These are phyloP conservation scores for Candidula unifasciata DNA, from an alignment of 2,888 invertebrate species.

Conservation along the genomic window DNA sequence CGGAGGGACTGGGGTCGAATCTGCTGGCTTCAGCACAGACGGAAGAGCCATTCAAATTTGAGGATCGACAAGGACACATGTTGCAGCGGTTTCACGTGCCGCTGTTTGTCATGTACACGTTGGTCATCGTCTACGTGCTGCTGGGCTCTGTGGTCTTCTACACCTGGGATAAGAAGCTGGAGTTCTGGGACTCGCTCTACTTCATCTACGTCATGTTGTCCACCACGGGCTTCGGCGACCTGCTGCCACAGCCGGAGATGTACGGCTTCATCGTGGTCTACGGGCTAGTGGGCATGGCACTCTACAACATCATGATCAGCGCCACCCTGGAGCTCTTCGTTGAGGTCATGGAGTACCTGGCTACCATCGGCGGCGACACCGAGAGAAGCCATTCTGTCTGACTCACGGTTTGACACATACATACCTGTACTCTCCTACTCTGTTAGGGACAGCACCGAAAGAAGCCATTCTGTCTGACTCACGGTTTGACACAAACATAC, in stretches of 20 bases:
- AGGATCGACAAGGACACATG: not conserved
- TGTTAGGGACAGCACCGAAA: no score
- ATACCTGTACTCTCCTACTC: no score
- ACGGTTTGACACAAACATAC: no score
- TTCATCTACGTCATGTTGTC: conserved; percentile 41
- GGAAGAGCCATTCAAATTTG: not conserved
- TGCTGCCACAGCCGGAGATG: not conserved
- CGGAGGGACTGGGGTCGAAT: no score
- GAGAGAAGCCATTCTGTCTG: not conserved
- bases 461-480: no score
- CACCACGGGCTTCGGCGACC: conserved; percentile 39
- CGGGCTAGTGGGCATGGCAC: conserved; percentile 6
- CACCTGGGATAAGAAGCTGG: not conserved
- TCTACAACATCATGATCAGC: conserved; percentile 40
- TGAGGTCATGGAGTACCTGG: conserved; percentile 15
- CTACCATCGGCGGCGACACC: not conserved
- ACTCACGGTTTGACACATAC: no score
- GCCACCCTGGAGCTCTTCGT: conserved; percentile 28
- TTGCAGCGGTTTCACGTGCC: not conserved
- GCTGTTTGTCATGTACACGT: conserved; percentile 10
- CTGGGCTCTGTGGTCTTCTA: conserved; percentile 9
- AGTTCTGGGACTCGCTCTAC: conserved; percentile 22
- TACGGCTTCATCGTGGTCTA: conserved; percentile 12
- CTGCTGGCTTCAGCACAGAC: no score
- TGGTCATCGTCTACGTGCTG: conserved; percentile 4